Evolutionary conservation across 2,797 vertebrate species (phyloP).

Genomic region (Characodon lateralis): DNA sequence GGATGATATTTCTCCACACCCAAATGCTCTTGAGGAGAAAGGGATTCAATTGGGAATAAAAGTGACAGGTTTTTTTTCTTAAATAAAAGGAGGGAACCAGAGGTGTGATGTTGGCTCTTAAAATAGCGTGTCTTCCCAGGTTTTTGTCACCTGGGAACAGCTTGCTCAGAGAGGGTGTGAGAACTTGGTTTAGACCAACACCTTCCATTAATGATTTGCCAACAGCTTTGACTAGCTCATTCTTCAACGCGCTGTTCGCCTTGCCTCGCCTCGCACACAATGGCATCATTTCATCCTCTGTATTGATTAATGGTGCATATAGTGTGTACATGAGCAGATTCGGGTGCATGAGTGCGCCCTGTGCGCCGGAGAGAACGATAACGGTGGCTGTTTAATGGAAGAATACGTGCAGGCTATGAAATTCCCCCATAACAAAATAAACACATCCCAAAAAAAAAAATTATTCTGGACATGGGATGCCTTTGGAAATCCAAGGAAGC

Average conservation of each 20-base stretch:
- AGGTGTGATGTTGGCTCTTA: conserved; percentile 78
- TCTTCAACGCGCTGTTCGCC: conserved; percentile 62
- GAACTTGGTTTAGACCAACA: conserved; percentile 72
- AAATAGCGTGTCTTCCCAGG: conserved; percentile 73
- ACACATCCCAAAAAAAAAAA: conserved; percentile 55
- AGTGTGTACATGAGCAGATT: conserved; percentile 32
- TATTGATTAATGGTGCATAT: conserved; percentile 74
- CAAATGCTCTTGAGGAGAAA: conserved; percentile 37
- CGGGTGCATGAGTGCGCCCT: conserved; percentile 18
- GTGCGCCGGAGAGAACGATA: conserved; percentile 59
- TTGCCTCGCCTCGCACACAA: conserved; percentile 58
- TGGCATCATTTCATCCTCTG: conserved; percentile 67
- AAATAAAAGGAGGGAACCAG: conserved; percentile 7
- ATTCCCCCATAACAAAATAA: conserved; percentile 75
- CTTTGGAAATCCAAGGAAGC: conserved; percentile 48
- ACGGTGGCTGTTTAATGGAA: conserved; percentile 56
- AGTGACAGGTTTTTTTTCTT: conserved; percentile 32
- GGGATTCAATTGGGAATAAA: conserved; percentile 52
- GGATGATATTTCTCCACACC: conserved; percentile 51
- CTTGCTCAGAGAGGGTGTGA: conserved; percentile 62
- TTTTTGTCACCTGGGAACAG: conserved; percentile 76
- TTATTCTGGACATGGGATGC: conserved; percentile 52
- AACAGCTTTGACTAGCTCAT: conserved; percentile 74
- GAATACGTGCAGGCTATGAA: conserved; percentile 52
- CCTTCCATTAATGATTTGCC: conserved; percentile 77